Conservation (phyloP, 2,888 invertebrate genomes). For the Diaprepes abbreviatus region DNA sequence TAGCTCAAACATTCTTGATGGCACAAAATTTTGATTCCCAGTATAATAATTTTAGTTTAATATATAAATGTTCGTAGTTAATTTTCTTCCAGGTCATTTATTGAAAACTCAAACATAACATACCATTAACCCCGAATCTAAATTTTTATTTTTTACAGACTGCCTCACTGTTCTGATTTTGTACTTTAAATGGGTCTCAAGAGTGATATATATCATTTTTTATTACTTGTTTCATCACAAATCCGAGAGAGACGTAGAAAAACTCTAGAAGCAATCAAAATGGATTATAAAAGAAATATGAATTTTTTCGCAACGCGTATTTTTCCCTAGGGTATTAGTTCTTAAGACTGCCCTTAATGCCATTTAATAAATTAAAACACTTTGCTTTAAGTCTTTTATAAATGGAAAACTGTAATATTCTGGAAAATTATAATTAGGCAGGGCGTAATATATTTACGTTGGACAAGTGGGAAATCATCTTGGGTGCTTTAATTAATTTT, state of each 20-base stretch:
- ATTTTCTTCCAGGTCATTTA: no score
- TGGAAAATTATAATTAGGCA: constrained; percentile 14
- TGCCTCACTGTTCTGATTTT: not conserved
- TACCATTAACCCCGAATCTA: not conserved
- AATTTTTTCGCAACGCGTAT: constrained; percentile 25
- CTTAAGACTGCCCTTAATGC: constrained; percentile 16
- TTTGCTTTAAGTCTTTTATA: constrained; percentile 24
- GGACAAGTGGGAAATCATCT: not conserved
- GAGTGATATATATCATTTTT: constrained; percentile 28
- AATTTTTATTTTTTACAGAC: not conserved
- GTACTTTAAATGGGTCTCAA: constrained; percentile 22
- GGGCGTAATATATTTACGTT: not conserved
- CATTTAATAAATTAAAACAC: constrained; percentile 36
- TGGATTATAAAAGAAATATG: constrained; percentile 38
- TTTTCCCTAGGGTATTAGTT: constrained; percentile 19
- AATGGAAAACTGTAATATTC: constrained; percentile 20
- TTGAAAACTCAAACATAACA: no score
- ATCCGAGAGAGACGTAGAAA: constrained; percentile 12
- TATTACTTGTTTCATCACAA: constrained; percentile 36
- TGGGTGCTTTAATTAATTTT: not conserved
- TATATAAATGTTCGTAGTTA: no score
- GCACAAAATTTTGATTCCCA: no score
- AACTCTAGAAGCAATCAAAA: constrained; percentile 30
- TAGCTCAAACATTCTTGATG: no score
- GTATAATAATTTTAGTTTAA: no score